A percentile compares a stretch with the other conserved stretches of the same genome.
These are phyloP conservation scores for Bergia puertoricense DNA, from an alignment of 92 coral and sea anemone genomes.

Conservation along the genomic window DNA sequence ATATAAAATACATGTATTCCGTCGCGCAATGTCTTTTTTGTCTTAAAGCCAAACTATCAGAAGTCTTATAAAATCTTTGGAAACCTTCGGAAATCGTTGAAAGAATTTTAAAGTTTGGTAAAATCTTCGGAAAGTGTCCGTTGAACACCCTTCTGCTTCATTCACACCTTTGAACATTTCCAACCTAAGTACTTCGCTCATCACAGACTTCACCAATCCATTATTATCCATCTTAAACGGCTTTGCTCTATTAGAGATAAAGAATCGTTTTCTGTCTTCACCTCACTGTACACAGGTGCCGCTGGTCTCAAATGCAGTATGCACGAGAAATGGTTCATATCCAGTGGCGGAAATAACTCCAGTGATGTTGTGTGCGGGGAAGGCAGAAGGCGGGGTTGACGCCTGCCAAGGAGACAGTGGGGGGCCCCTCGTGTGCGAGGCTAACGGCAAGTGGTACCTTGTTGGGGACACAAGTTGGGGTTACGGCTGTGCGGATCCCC, in stretches of 20 bases:
- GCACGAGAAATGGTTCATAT: constrained; percentile 85
- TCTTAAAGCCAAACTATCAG: too few relatives aligned
- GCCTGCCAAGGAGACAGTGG: constrained; percentile 88
- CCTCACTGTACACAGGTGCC: constrained; percentile 36
- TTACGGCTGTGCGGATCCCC: constrained; percentile 76
- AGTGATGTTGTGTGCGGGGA: constrained; percentile 83
- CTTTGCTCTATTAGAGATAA: neutral
- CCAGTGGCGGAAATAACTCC: constrained; percentile 46
- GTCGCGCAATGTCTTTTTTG: too few relatives aligned
- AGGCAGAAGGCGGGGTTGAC: constrained; percentile 65
- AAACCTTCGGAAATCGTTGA: too few relatives aligned
- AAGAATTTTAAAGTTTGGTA: too few relatives aligned
- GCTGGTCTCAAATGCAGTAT: constrained; percentile 62
- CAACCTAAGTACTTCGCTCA: neutral
- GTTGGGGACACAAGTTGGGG: constrained; percentile 97
- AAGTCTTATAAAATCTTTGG: too few relatives aligned
- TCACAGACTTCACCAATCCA: neutral
- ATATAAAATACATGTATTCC: too few relatives aligned
- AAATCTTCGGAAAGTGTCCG: too few relatives aligned
- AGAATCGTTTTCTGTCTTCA: neutral
- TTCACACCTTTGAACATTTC: too few relatives aligned
- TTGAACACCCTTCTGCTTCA: too few relatives aligned
- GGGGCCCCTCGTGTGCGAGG: constrained; percentile 94
- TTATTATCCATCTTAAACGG: neutral
- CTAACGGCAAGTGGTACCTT: constrained; percentile 77